Evolutionary conservation across 2,888 invertebrate species (phyloP).

Genomic region (Agrotis clavis): DNA sequence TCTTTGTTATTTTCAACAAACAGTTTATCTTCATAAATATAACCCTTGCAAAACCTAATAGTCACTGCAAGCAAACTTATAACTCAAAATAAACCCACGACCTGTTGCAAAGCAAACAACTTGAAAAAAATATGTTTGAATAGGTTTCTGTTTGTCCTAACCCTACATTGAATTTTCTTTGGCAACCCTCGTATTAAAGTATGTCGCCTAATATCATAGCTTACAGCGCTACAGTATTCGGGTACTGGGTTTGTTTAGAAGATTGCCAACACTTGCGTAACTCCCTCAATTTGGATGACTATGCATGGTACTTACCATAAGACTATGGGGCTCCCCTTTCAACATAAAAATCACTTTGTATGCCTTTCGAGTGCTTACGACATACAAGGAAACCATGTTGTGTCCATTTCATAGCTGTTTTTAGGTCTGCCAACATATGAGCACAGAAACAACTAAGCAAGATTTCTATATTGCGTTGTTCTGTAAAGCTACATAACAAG

Average conservation of each 20-base stretch:
- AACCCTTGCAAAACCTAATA: constrained; percentile 18
- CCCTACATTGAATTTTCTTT: constrained; percentile 38
- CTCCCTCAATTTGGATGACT: constrained; percentile 40
- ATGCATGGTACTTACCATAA: constrained; percentile 48
- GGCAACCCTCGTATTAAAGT: constrained; percentile 38
- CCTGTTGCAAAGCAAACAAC: constrained; percentile 55
- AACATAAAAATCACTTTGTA: constrained; percentile 58
- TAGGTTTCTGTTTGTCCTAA: constrained; percentile 51
- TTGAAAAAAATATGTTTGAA: constrained; percentile 55
- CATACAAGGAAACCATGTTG: constrained; percentile 25
- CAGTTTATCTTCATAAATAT: constrained; percentile 11
- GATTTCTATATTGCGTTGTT: constrained; percentile 9
- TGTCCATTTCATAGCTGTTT: constrained; percentile 17
- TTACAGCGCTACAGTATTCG: constrained; percentile 31
- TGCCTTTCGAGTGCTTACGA: constrained; percentile 42
- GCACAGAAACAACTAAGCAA: constrained; percentile 17
- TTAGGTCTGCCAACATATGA: constrained; percentile 25
- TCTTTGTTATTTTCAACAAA: constrained; percentile 1
- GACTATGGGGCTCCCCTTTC: constrained; percentile 45
- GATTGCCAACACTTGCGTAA: constrained; percentile 55
- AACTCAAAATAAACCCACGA: constrained; percentile 40
- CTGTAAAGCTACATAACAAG: neutral
- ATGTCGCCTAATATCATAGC: constrained; percentile 41
- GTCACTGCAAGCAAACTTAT: constrained; percentile 43
- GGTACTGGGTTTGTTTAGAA: constrained; percentile 46